Conservation (phyloP, 2,888 invertebrate species). For the Drosophila sordidula region DNA sequence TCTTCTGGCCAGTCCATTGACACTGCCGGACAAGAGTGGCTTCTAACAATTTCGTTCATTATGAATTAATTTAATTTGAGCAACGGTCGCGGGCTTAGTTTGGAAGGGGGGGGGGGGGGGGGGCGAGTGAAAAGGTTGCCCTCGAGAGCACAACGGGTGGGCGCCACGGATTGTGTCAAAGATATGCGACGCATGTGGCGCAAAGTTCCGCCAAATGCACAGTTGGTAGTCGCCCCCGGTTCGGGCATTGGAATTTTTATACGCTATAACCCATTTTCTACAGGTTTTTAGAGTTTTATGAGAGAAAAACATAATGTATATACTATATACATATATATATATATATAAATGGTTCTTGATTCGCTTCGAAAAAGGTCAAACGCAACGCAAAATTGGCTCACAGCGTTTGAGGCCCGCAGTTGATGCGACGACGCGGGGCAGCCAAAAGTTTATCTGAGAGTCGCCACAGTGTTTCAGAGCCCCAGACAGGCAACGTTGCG, state of each 20-base stretch:
- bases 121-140: conserved; percentile 70
- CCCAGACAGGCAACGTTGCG: conserved; percentile 74
- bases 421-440: conserved; percentile 22
- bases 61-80: conserved; percentile 78
- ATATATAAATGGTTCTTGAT: conserved; percentile 32
- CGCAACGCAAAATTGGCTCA: conserved; percentile 73
- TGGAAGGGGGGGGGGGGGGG: neutral
- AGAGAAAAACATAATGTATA: conserved; percentile 3
- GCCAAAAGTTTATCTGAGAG: conserved; percentile 62
- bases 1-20: conserved; percentile 30
- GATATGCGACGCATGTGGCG: conserved; percentile 79
- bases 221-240: conserved; percentile 67
- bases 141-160: conserved; percentile 76
- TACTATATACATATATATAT: conserved; percentile 29
- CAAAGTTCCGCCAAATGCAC: conserved; percentile 81
- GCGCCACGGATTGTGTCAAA: conserved; percentile 80
- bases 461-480: conserved; percentile 28
- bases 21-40: conserved; percentile 46
- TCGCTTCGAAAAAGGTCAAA: conserved; percentile 68
- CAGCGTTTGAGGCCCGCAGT: conserved; percentile 21
- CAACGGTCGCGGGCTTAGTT: conserved; percentile 35
- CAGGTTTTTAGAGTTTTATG: conserved; percentile 51
- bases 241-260: conserved; percentile 59
- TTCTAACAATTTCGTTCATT: conserved; percentile 78
- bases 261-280: conserved; percentile 62